A percentile compares a stretch with the other conserved stretches of the same genome.
phyloP scores from a whole-genome alignment of 1,140 invertebrate genomes.

The Plutomurus gul region DNA sequence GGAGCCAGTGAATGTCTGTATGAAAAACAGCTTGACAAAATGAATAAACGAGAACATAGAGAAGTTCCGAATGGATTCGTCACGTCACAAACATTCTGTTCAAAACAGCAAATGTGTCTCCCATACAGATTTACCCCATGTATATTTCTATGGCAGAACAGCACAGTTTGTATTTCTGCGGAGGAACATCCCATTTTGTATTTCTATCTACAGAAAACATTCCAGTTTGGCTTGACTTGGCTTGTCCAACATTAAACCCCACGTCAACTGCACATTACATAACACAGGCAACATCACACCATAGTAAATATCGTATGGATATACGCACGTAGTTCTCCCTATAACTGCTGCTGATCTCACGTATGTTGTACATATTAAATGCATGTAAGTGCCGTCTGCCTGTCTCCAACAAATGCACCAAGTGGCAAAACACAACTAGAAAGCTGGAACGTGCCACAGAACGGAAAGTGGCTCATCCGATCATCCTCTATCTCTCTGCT shows the following conservation, averaged over 20 bases:
- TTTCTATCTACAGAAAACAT: neutral
- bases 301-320: too few relatives aligned
- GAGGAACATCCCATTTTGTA: neutral
- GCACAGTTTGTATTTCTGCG: neutral
- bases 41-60: slow-evolving; percentile 8
- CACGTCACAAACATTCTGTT: slow-evolving; percentile 44
- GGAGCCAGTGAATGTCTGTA: too few relatives aligned
- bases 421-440: slow-evolving; percentile 23
- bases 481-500: neutral
- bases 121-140: slow-evolving; percentile 1
- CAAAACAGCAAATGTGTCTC: slow-evolving; percentile 17
- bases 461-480: slow-evolving; percentile 41
- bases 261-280: too few relatives aligned
- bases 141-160: neutral
- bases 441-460: slow-evolving; percentile 34
- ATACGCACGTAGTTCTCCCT: neutral
- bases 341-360: neutral
- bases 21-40: slow-evolving; percentile 7
- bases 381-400: slow-evolving; percentile 14
- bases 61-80: slow-evolving; percentile 23
- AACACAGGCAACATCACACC: too few relatives aligned
- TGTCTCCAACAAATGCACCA: slow-evolving; percentile 22
- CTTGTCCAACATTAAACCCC: neutral
- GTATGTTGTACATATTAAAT: neutral
- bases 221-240: neutral